Conservation (phyloP, 1,140 invertebrate species). For the Bombus terrestris region DNA sequence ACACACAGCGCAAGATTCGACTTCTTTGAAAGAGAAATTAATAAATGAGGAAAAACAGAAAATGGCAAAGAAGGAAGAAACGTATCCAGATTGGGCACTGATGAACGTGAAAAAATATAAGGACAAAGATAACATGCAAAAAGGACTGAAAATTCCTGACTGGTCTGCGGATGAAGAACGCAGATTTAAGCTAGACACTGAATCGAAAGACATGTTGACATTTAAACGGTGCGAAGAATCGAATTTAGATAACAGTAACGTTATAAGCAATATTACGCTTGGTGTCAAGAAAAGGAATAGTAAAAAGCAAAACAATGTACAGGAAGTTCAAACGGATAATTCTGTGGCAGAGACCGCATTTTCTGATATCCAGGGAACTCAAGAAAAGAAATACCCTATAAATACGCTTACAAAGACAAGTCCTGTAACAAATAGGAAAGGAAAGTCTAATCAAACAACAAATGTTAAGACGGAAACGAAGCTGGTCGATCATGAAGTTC, state of each 20-base stretch:
- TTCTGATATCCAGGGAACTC: constrained; percentile 42
- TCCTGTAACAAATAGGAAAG: constrained; percentile 68
- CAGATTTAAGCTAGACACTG: constrained; percentile 74
- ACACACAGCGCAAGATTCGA: constrained; percentile 59
- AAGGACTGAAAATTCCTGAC: constrained; percentile 72
- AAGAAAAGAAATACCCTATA: constrained; percentile 59
- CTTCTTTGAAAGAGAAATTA: constrained; percentile 55
- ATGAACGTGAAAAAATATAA: constrained; percentile 74
- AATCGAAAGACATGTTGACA: constrained; percentile 66
- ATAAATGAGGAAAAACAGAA: constrained; percentile 62
- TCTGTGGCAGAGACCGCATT: constrained; percentile 21
- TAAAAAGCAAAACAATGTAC: constrained; percentile 52
- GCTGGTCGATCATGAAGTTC: constrained; percentile 67
- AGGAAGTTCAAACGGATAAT: constrained; percentile 53
- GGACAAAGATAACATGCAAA: constrained; percentile 69
- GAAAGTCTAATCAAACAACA: constrained; percentile 58
- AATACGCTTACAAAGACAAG: constrained; percentile 66
- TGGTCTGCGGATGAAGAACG: constrained; percentile 76
- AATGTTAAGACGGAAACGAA: constrained; percentile 72
- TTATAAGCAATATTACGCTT: constrained; percentile 44
- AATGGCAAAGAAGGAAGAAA: constrained; percentile 59
- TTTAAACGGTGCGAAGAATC: constrained; percentile 62
- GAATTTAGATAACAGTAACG: constrained; percentile 46
- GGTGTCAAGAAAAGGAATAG: constrained; percentile 51
- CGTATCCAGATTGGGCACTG: constrained; percentile 67